Percentiles rank a stretch among this genome's conserved stretches.
Conservation (phyloP, 2,797 vertebrate species). For the Thripadectes ignobilis region DNA sequence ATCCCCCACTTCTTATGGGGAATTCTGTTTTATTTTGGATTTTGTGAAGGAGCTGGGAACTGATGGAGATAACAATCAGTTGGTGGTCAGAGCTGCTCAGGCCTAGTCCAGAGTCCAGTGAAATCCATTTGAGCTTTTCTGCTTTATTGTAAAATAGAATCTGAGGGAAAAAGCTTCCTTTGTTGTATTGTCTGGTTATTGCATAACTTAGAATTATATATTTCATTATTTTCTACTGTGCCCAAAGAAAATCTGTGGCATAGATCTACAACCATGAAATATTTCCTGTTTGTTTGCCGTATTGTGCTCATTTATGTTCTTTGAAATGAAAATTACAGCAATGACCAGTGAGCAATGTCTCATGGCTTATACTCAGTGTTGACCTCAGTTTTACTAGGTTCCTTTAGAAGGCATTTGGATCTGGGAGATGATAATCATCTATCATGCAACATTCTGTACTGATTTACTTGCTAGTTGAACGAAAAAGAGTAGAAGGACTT, state of each 20-base stretch:
- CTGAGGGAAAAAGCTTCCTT: background rate
- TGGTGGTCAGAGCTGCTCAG: background rate
- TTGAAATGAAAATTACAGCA: conserved; percentile 53
- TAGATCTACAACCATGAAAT: background rate
- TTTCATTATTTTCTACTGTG: background rate
- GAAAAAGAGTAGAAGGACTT: background rate
- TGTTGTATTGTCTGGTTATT: background rate
- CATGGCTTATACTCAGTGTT: background rate
- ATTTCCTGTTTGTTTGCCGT: background rate
- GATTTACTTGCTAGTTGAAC: background rate
- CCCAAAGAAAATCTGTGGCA: background rate
- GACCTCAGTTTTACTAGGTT: background rate
- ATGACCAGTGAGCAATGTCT: background rate
- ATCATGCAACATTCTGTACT: background rate
- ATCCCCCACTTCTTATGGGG: no score
- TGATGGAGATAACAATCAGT: background rate
- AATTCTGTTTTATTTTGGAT: background rate
- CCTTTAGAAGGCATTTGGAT: background rate
- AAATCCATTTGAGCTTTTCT: background rate
- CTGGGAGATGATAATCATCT: background rate
- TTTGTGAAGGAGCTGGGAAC: background rate
- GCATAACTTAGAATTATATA: background rate
- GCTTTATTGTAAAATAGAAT: background rate
- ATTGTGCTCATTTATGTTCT: background rate
- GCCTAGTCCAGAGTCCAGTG: background rate